Evolutionary conservation across 1,140 invertebrate genomes (phyloP).

Genomic region (Leptonema lineaticorne): DNA sequence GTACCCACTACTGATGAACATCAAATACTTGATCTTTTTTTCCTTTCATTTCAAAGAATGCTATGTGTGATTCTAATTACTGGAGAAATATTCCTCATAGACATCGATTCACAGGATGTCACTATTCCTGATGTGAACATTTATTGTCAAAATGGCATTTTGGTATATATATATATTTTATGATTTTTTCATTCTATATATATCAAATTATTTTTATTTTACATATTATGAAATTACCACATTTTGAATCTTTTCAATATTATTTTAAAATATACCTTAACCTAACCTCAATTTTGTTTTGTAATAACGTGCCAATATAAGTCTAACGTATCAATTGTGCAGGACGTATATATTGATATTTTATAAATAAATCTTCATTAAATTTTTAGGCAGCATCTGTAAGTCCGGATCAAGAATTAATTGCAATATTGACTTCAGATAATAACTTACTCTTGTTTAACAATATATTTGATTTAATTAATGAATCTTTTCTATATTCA

Average conservation of each 20-base stretch:
- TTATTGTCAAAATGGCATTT: slow-evolving; percentile 47
- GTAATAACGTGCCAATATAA: neutral
- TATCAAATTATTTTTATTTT: neutral
- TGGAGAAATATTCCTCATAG: slow-evolving; percentile 48
- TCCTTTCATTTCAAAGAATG: slow-evolving; percentile 47
- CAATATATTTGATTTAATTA: slow-evolving; percentile 55
- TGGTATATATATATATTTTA: slow-evolving; percentile 46
- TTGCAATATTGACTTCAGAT: slow-evolving; percentile 56
- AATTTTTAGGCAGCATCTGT: slow-evolving; percentile 51
- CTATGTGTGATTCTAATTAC: slow-evolving; percentile 47
- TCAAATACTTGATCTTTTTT: slow-evolving; percentile 46
- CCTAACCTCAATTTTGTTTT: slow-evolving; percentile 12
- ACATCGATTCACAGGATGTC: slow-evolving; percentile 38
- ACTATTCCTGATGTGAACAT: slow-evolving; percentile 45
- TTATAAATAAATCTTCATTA: neutral
- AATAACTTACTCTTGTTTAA: slow-evolving; percentile 55
- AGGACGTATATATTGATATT: neutral
- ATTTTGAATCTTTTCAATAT: neutral
- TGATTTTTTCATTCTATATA: slow-evolving; percentile 21
- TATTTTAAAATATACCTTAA: slow-evolving; percentile 1
- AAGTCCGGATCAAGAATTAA: slow-evolving; percentile 60
- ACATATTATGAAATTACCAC: neutral
- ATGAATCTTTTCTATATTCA: slow-evolving; percentile 58
- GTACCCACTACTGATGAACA: slow-evolving; percentile 43
- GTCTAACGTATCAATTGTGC: neutral